phyloP scores from a whole-genome alignment of 2,888 invertebrate species.

The Notodonta dromedarius region DNA sequence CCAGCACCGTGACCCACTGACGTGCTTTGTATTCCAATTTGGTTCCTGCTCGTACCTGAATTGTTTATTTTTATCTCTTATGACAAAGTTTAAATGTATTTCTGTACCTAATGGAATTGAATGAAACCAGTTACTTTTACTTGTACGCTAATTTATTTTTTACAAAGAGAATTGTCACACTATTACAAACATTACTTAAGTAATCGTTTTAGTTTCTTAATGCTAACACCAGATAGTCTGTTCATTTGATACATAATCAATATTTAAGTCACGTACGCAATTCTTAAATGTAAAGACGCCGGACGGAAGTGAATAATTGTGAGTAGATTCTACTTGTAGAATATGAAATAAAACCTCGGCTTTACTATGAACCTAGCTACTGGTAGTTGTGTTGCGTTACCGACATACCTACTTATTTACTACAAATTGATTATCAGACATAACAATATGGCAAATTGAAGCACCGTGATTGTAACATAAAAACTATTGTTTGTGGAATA shows the following conservation, averaged over 20 bases:
- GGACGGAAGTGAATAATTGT: conserved; percentile 20
- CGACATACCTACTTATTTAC: not conserved
- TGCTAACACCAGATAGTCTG: conserved; percentile 1
- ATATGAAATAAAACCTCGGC: conserved; percentile 1
- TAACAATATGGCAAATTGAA: no score
- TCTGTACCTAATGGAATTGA: not conserved
- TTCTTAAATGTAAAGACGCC: conserved; percentile 15
- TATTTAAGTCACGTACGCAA: conserved; percentile 21
- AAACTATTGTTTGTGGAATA: no score
- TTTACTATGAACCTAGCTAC: not conserved
- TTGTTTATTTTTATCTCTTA: conserved; percentile 51
- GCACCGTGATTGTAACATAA: no score
- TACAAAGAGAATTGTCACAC: not conserved
- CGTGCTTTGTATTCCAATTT: conserved; percentile 66
- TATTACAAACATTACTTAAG: not conserved
- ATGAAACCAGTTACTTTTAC: conserved; percentile 3
- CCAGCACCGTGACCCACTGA: conserved; percentile 74
- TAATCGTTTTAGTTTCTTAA: not conserved
- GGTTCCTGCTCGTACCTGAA: conserved; percentile 52
- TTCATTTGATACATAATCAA: not conserved
- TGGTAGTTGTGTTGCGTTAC: not conserved
- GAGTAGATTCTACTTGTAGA: conserved; percentile 14
- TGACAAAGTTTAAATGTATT: conserved; percentile 11
- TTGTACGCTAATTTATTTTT: not conserved
- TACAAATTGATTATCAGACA: not conserved